These are phyloP conservation scores for Montipora cactus DNA, from an alignment of 64 coral and sea anemone genomes.

Conservation along the genomic window DNA sequence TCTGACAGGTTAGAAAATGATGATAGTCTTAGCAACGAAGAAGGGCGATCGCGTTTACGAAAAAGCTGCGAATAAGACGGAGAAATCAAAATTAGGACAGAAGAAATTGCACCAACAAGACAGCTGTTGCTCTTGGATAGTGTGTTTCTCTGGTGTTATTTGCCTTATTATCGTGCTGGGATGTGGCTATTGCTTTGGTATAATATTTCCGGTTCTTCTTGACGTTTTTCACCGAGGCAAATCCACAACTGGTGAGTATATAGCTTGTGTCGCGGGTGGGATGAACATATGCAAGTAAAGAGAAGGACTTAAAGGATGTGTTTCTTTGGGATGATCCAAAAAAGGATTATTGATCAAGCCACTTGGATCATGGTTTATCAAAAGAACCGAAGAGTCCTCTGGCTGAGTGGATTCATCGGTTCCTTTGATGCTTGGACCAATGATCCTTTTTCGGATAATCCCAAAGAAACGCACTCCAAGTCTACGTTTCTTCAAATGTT, in stretches of 20 bases:
- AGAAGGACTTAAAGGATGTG: too few species aligned
- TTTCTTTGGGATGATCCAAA: too few species aligned
- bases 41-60: not conserved
- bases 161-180: conserved; percentile 39
- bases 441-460: too few species aligned
- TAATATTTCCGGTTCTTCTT: conserved; percentile 54
- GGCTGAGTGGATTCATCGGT: too few species aligned
- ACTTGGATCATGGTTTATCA: too few species aligned
- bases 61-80: not conserved
- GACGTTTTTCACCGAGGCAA: conserved; percentile 64
- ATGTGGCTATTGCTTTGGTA: conserved; percentile 43
- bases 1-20: not conserved
- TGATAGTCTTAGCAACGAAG: not conserved
- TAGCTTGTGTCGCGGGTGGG: too few species aligned
- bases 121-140: conserved; percentile 42
- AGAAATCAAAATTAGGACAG: not conserved
- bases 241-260: conserved; percentile 63
- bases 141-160: conserved; percentile 49
- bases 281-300: too few species aligned
- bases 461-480: too few species aligned
- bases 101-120: conserved; percentile 39
- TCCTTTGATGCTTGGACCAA: too few species aligned
- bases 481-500: too few species aligned
- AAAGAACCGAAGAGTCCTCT: too few species aligned
- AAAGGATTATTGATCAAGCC: too few species aligned